Conservation (phyloP, 2,113 vertebrate species). For the Rhynchomys soricoides region DNA sequence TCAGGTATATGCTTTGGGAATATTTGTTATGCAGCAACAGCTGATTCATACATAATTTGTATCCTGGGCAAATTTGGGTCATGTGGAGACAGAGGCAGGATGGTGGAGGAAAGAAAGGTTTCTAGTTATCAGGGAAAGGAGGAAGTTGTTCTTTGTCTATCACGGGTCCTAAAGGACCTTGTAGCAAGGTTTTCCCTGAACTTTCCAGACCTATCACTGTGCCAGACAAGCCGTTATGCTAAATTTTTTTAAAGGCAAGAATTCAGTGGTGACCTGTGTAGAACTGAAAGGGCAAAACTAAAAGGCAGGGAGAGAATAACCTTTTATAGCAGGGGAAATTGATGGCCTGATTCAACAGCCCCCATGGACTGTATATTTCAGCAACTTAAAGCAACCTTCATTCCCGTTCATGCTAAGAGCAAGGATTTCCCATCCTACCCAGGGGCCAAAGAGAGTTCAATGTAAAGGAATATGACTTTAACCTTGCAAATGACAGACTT, state of each 20-base stretch:
- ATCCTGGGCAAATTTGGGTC: background rate
- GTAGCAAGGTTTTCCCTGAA: slow-evolving; percentile 56
- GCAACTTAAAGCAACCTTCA: slow-evolving; percentile 20
- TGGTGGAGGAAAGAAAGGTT: background rate
- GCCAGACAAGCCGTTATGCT: slow-evolving; percentile 63
- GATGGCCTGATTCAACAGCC: slow-evolving; percentile 62
- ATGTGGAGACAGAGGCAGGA: background rate
- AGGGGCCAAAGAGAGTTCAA: background rate
- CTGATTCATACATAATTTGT: slow-evolving; percentile 14
- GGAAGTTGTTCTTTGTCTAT: slow-evolving; percentile 8
- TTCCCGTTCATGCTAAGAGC: background rate
- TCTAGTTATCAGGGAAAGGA: background rate
- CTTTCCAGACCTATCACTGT: slow-evolving; percentile 46
- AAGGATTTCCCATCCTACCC: background rate
- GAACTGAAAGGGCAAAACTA: slow-evolving; percentile 76
- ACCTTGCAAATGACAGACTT: background rate
- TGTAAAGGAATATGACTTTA: background rate
- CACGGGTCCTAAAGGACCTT: slow-evolving; percentile 25
- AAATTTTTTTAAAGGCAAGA: slow-evolving; percentile 62
- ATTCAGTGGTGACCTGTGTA: slow-evolving; percentile 55
- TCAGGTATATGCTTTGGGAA: background rate
- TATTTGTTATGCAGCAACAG: background rate
- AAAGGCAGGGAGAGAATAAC: slow-evolving; percentile 71
- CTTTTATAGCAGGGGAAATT: slow-evolving; percentile 71
- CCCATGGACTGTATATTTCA: slow-evolving; percentile 17